Conservation (phyloP, 2,113 vertebrate genomes). For the Galbula dea region DNA sequence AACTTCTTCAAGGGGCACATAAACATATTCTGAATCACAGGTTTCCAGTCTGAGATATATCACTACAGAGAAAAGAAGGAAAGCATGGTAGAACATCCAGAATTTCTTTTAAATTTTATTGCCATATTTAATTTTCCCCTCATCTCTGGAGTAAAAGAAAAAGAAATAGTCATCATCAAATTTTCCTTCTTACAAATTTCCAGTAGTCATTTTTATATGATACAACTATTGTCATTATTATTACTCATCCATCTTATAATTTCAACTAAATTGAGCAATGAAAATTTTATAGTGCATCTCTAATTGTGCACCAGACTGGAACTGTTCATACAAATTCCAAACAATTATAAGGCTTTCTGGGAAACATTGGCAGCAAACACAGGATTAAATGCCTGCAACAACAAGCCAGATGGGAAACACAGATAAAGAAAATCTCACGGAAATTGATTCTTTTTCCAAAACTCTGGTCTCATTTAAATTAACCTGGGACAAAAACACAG, state of each 20-base stretch:
- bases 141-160: background rate
- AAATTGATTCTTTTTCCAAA: constrained; percentile 51
- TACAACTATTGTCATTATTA: constrained; percentile 58
- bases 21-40: background rate
- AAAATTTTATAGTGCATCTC: constrained; percentile 79
- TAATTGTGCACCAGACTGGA: constrained; percentile 80
- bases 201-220: constrained; percentile 56
- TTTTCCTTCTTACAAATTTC: constrained; percentile 58
- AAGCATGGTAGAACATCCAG: background rate
- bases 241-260: constrained; percentile 72
- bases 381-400: constrained; percentile 74
- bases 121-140: background rate
- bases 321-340: constrained; percentile 80
- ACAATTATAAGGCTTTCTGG: constrained; percentile 80
- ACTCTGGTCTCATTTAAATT: constrained; percentile 58
- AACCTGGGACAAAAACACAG: constrained; percentile 22
- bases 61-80: background rate
- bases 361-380: constrained; percentile 74
- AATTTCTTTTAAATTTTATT: background rate
- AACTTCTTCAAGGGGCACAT: background rate
- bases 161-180: background rate
- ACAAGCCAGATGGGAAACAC: constrained; percentile 75
- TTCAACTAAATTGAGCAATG: constrained; percentile 78
- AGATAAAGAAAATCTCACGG: constrained; percentile 75
- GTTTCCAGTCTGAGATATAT: background rate